A percentile compares a stretch with the other conserved stretches of the same genome.
Conservation (phyloP, 2,113 vertebrate species). For the Poicephalus meyeri region DNA sequence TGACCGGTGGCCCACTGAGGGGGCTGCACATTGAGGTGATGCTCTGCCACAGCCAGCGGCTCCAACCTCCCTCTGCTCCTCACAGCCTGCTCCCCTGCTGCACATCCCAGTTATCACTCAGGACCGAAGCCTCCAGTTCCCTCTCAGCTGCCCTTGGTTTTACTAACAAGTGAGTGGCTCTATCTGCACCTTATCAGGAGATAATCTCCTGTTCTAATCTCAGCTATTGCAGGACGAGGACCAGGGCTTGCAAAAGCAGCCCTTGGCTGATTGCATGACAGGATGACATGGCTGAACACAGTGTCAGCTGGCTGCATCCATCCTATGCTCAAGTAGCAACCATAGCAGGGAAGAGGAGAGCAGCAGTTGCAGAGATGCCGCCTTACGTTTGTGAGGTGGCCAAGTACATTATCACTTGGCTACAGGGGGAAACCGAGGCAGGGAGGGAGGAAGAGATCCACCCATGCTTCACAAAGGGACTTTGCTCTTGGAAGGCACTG, state of each 20-base stretch:
- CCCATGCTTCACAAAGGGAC: not conserved
- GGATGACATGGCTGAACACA: not conserved
- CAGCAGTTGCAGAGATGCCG: not conserved
- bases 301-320: not conserved
- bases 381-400: not conserved
- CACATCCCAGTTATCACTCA: not conserved
- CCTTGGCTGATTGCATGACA: not conserved
- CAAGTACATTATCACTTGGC: rapidly evolving
- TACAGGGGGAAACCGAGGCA: not conserved
- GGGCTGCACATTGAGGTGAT: rapidly evolving
- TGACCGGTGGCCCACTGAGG: rapidly evolving
- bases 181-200: not conserved
- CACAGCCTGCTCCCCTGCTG: not conserved
- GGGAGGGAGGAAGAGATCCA: not conserved
- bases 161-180: not conserved
- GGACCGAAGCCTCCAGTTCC: not conserved
- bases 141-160: rapidly evolving
- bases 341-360: not conserved
- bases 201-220: not conserved
- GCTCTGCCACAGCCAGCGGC: not conserved
- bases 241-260: not conserved
- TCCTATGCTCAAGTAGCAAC: too few relatives aligned
- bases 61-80: not conserved
- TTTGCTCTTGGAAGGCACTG: not conserved
- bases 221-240: not conserved